phyloP scores from a whole-genome alignment of 2,113 vertebrate genomes.

The Zosterops japonicus region DNA sequence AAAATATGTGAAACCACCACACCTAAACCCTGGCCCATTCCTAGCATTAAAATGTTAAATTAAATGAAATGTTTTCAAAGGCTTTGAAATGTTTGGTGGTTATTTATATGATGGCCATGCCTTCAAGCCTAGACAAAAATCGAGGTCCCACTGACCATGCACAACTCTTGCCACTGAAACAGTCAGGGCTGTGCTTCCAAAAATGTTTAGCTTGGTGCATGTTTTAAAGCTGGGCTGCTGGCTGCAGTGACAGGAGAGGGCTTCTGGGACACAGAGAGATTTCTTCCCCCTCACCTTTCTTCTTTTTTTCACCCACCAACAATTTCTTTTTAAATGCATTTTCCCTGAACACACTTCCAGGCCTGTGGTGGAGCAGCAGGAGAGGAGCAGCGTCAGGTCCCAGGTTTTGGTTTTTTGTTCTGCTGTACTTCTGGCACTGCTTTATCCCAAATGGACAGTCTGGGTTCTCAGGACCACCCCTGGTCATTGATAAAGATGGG shows the following conservation, averaged over 20 bases:
- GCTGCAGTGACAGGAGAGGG: background rate
- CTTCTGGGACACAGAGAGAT: background rate
- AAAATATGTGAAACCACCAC: slow-evolving; percentile 66
- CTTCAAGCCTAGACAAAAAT: slow-evolving; percentile 2
- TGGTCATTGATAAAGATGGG: background rate
- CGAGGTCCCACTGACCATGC: background rate
- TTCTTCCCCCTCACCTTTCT: accelerated
- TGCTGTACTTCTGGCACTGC: background rate
- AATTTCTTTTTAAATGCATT: background rate
- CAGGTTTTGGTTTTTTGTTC: background rate
- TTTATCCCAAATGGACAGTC: background rate
- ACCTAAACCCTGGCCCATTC: slow-evolving; percentile 46
- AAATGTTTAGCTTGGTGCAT: background rate
- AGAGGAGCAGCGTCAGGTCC: accelerated
- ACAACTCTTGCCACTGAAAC: background rate
- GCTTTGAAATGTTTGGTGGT: slow-evolving; percentile 17
- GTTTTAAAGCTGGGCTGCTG: background rate
- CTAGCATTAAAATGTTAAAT: slow-evolving; percentile 51
- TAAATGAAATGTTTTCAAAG: background rate
- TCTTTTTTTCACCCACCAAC: accelerated
- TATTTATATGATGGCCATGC: background rate
- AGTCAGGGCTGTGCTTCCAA: background rate
- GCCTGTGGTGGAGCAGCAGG: accelerated
- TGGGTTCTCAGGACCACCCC: background rate
- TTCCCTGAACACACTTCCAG: background rate